Percentiles rank a stretch among this genome's conserved stretches.
Conservation (phyloP, 2,113 vertebrate genomes). For the Aviceda subcristata region DNA sequence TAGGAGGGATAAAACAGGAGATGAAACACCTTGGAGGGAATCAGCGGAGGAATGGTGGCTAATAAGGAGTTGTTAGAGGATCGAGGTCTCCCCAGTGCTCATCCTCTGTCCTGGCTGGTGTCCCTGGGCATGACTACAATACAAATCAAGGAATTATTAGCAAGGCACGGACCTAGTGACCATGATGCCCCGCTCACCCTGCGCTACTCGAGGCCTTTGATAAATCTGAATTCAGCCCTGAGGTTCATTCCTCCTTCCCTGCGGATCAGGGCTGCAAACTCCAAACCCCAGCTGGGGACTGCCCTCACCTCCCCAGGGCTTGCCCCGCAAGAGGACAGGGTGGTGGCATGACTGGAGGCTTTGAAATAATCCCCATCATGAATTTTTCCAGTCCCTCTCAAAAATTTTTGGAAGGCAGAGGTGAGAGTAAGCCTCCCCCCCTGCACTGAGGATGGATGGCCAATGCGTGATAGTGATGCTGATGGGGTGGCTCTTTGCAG, state of each 20-base stretch:
- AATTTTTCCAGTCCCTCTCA: background rate
- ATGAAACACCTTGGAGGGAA: background rate
- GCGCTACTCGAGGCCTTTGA: background rate
- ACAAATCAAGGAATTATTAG: background rate
- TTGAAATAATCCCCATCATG: background rate
- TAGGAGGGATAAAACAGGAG: background rate
- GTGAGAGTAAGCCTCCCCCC: background rate
- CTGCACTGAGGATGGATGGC: fast-evolving
- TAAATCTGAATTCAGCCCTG: background rate
- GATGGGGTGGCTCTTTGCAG: background rate
- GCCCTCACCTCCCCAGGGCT: background rate
- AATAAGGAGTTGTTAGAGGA: background rate
- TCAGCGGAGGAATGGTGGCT: fast-evolving
- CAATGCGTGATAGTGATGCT: fast-evolving
- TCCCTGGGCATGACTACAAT: background rate
- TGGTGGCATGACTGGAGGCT: background rate
- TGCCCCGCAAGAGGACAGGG: background rate
- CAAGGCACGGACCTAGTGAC: background rate
- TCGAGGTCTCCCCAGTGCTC: fast-evolving
- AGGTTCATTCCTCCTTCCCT: background rate
- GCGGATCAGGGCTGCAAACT: background rate
- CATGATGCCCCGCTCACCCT: background rate
- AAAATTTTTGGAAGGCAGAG: background rate
- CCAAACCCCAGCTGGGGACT: background rate
- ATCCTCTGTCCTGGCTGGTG: fast-evolving